Evolutionary conservation across 2,888 invertebrate genomes (phyloP), one percentile per base, ranked within the genome.

Genomic region (Oeneis ivallda): DNA sequence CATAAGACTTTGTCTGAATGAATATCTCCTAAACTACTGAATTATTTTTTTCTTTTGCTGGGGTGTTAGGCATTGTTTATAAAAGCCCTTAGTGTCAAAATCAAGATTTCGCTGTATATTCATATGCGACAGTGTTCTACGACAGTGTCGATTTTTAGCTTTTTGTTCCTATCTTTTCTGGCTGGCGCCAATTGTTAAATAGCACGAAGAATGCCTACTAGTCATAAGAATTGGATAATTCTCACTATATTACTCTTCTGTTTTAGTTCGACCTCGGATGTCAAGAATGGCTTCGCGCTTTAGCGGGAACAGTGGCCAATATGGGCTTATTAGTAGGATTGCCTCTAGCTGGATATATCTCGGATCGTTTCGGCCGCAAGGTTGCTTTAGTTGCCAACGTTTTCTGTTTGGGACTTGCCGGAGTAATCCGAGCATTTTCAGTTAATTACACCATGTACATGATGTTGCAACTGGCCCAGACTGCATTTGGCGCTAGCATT

Each of bases 261-360:
- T 61, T 61, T 61, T 19, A 61, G 60, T 61, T 61, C 26, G 50
- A 61, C 37, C 50, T 61, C 10, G 60, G 60, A 4, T 61, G 60
- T 61, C 50, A 50, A 61, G 60, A 61, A 17, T 61, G 60, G 60
- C 41, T 61, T 1, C 60, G 60, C 0, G 60, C 37, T 3, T 50
- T 50, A 9, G 50, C 50, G 6, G 60, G 60, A 17, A 61, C 60
- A 37, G 45, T 15, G 39, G 37, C 37, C 26, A 52, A 49, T 13
- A 1, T 61, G 26, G 60, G 60, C 13, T 8, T 41, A 15, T 39
- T 61, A 26, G 10, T 61, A 6, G 60, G 49, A 10, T n/a, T 61
- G 10, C 60, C 60, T 26, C 39, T 61, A 1, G 6, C 50, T 26
- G 60, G 60, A 8, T 61, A 50, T 26, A 61, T 61, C 15, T 61